Percentiles rank a stretch among this genome's conserved stretches.
Evolutionary conservation across 2,113 vertebrate species (phyloP).

Genomic region (Callospermophilus lateralis): DNA sequence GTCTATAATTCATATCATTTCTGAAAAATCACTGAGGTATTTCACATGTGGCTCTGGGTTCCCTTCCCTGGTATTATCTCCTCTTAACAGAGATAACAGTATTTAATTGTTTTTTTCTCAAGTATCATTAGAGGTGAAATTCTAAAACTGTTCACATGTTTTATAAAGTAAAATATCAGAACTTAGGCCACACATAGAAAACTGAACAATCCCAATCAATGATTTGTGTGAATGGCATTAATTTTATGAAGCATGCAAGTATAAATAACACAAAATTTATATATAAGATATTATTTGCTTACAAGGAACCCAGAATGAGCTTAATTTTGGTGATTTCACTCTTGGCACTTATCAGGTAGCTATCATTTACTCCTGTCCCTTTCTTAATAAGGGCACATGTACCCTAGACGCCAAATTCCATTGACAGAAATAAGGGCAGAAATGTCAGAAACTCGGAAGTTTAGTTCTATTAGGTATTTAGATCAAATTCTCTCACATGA

Average conservation of each 20-base stretch:
- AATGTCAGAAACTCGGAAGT: background rate
- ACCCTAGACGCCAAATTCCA: background rate
- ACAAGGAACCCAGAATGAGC: background rate
- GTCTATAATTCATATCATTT: background rate
- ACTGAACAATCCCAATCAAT: background rate
- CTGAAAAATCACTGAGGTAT: background rate
- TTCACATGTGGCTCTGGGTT: background rate
- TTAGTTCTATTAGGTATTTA: background rate
- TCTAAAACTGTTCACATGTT: background rate
- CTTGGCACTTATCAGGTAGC: background rate
- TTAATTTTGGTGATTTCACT: slow-evolving; percentile 3
- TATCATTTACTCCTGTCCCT: background rate
- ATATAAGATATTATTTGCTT: background rate
- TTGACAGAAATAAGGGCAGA: background rate
- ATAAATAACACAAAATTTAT: background rate
- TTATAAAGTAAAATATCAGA: background rate
- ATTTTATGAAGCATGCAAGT: background rate
- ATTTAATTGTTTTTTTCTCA: background rate
- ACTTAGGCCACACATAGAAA: background rate
- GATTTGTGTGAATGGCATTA: background rate
- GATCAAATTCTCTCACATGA: slow-evolving; percentile 41
- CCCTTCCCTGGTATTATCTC: background rate
- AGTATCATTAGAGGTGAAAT: background rate
- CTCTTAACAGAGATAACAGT: background rate
- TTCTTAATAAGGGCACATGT: background rate